phyloP scores from a whole-genome alignment of 2,797 vertebrate species.

The Remorina albescens region DNA sequence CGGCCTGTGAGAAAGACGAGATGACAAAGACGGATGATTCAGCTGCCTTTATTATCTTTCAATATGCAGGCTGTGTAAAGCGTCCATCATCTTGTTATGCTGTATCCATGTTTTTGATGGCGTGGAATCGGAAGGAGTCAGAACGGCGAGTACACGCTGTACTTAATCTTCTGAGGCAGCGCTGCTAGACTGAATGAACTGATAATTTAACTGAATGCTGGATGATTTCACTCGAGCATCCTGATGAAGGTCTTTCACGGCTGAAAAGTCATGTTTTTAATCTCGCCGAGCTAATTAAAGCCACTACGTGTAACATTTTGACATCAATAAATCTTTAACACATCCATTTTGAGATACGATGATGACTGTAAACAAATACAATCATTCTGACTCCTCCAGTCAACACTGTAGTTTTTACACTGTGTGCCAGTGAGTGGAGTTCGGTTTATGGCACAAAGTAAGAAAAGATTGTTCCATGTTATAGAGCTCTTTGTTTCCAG shows the following conservation, averaged over 20 bases:
- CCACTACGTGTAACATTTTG: constrained; percentile 44
- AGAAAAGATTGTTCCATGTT: not conserved
- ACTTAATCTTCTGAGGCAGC: constrained; percentile 57
- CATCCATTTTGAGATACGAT: constrained; percentile 57
- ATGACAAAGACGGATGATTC: constrained; percentile 68
- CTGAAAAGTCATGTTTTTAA: constrained; percentile 64
- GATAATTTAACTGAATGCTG: constrained; percentile 66
- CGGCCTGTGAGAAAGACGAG: constrained; percentile 12
- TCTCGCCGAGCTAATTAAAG: constrained; percentile 67
- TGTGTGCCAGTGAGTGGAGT: not conserved
- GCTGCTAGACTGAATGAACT: constrained; percentile 43
- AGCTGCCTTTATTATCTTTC: constrained; percentile 70
- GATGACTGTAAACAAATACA: constrained; percentile 71
- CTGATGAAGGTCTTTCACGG: constrained; percentile 56
- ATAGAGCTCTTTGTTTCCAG: not conserved
- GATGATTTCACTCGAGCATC: constrained; percentile 58
- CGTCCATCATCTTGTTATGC: constrained; percentile 71
- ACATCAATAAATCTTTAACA: constrained; percentile 59
- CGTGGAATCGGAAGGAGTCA: constrained; percentile 56
- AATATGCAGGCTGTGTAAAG: constrained; percentile 61
- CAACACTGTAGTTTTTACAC: constrained; percentile 21
- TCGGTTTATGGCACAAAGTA: not conserved
- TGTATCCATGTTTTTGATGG: constrained; percentile 60
- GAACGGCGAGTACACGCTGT: constrained; percentile 45
- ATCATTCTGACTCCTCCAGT: constrained; percentile 32